Evolutionary conservation across 2,113 vertebrate species (phyloP), one percentile per base, ranked within the genome.

Genomic region (Drymodes brunneopygia): DNA sequence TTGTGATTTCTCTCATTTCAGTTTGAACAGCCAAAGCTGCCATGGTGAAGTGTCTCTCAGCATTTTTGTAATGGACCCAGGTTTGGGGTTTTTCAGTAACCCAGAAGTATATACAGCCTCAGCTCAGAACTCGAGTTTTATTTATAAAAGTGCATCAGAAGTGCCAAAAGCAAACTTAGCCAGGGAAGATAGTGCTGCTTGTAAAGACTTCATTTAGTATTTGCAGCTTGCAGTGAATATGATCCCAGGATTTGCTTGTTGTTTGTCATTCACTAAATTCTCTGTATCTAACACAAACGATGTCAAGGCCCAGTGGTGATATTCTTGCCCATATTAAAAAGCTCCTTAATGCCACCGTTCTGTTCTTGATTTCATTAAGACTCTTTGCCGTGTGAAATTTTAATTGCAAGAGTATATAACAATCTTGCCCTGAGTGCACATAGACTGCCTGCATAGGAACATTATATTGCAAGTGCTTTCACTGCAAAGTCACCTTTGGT

Each of bases 91-190:
- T 79, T 91, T 19, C 22, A 15, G 7, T 31, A 57, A 60, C 25
- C 8, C 31, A 57, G 31, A 61, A 56, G 7, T 5, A 22, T 38
- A 16, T 2, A 0, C 1, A 1, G 15, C 20, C 40, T 71, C 64
- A 72, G 25, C 31, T 72, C 1, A 1, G 53, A 67, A 57, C 0
- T 16, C 21, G 24, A 64, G 13, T 36, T 69, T 38, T 58, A 38
- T 48, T 64, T 9, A 2, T 42, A 45, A 38, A 5, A 77, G 6
- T n/a, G 3, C 5, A 28, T 44, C 19, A 64, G 31, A n/a, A 15
- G 5, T 42, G 15, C 19, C 3, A 0, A 64, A 15, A 86, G 16
- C 10, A 44, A 71, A 40, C 22, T 47, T 40, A 84, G 10, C 29
- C 58, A 15, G 45, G 12, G 82, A 74, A 70, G 58, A 77, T n/a